phyloP scores from a whole-genome alignment of 1,140 invertebrate genomes.

The Stegodyphus mimosarum region DNA sequence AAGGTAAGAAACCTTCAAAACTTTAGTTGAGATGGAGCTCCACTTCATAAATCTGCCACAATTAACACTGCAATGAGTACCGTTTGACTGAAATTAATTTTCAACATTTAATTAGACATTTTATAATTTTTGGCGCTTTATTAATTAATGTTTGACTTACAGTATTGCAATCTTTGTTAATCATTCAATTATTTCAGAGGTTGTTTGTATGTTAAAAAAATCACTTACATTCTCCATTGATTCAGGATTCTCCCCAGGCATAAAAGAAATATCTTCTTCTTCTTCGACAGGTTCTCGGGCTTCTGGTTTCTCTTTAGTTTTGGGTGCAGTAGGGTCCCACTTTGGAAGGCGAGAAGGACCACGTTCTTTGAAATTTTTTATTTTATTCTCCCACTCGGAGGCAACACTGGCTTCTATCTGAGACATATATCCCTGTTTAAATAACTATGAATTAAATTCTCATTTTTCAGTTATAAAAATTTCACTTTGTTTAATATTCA shows the following conservation, averaged over 20 bases:
- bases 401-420: constrained; percentile 57
- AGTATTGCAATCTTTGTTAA: too few species aligned
- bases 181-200: too few species aligned
- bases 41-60: too few species aligned
- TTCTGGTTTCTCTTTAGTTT: constrained; percentile 63
- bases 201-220: not conserved
- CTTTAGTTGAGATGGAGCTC: too few species aligned
- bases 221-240: not conserved
- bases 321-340: constrained; percentile 64
- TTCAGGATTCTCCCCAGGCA: not conserved
- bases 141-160: too few species aligned
- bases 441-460: not conserved
- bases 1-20: too few species aligned
- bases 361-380: constrained; percentile 63
- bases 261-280: constrained; percentile 25
- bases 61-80: too few species aligned
- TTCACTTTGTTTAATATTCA: too few species aligned
- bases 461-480: not conserved
- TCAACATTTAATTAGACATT: too few species aligned
- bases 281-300: constrained; percentile 48
- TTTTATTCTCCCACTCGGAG: constrained; percentile 63
- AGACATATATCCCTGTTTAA: constrained; percentile 62
- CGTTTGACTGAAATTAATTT: too few species aligned
- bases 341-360: constrained; percentile 55
- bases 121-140: too few species aligned